phyloP scores from a whole-genome alignment of 2,888 invertebrate species.

The Unio delphinus region DNA sequence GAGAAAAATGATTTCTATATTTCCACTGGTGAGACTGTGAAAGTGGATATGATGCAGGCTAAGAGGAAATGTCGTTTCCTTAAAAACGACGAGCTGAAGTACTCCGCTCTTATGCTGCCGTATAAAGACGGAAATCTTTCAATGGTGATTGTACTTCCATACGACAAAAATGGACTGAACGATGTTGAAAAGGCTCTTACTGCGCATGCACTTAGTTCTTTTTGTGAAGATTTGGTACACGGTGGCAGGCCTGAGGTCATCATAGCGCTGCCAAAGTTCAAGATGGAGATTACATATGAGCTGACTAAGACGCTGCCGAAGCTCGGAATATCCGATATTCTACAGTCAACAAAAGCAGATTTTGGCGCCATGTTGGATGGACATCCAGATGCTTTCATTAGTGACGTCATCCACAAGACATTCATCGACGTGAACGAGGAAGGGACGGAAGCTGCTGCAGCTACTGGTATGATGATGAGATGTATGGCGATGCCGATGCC shows the following conservation, averaged over 20 bases:
- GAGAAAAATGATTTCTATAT: constrained; percentile 75
- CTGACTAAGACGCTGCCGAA: constrained; percentile 32
- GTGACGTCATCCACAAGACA: constrained; percentile 37
- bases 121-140: constrained; percentile 72
- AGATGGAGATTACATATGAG: constrained; percentile 29
- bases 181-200: constrained; percentile 21
- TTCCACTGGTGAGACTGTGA: constrained; percentile 4
- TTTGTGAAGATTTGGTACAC: neutral
- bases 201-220: neutral
- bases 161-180: constrained; percentile 24
- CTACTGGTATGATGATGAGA: constrained; percentile 15
- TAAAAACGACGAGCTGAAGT: constrained; percentile 76
- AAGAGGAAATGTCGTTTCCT: constrained; percentile 76
- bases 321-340: constrained; percentile 52
- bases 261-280: constrained; percentile 52
- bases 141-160: constrained; percentile 33
- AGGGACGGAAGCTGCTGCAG: constrained; percentile 24
- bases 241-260: constrained; percentile 15
- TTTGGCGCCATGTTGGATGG: constrained; percentile 24
- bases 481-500: constrained; percentile 2
- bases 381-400: constrained; percentile 11
- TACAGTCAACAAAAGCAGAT: constrained; percentile 28
- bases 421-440: constrained; percentile 36
- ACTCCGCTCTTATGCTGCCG: constrained; percentile 83
- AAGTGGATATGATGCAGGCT: constrained; percentile 80